Percentiles rank a stretch among this genome's conserved stretches.
Conservation (phyloP, 2,797 vertebrate genomes). For the Microchirus variegatus region DNA sequence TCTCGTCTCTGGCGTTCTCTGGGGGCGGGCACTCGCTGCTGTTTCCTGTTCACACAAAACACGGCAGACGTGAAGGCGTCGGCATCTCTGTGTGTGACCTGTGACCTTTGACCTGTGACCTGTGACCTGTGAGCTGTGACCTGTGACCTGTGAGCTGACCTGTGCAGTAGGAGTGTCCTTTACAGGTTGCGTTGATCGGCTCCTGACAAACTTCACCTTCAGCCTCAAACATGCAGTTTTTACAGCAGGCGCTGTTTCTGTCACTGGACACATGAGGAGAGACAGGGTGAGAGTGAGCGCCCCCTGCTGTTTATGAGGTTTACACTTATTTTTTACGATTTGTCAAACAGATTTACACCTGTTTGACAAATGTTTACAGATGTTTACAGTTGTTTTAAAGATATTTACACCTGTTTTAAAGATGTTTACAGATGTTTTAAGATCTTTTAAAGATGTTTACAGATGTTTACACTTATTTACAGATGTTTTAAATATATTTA, state of each 20-base stretch:
- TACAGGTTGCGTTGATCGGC: slow-evolving; percentile 93
- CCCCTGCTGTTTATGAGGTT: no score
- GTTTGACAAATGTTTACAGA: no score
- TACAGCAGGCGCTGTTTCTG: slow-evolving; percentile 96
- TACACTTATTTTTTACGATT: no score
- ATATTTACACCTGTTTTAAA: no score
- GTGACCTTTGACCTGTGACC: slow-evolving; percentile 45
- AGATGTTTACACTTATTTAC: no score
- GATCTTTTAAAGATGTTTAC: no score
- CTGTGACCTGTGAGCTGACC: slow-evolving; percentile 72
- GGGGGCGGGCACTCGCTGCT: slow-evolving; percentile 93
- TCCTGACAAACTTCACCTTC: slow-evolving; percentile 92
- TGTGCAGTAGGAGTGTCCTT: slow-evolving; percentile 93
- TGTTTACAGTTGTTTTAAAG: no score
- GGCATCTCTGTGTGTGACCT: no score
- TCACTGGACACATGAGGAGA: slow-evolving; percentile 78
- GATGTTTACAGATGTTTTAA: no score
- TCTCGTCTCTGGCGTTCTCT: slow-evolving; percentile 85
- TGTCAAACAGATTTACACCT: no score
- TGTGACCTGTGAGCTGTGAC: slow-evolving; percentile 74
- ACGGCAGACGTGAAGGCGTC: neutral
- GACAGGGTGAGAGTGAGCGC: no score
- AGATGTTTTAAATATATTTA: no score
- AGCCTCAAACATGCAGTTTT: slow-evolving; percentile 87
- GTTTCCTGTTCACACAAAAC: slow-evolving; percentile 77